Base-by-base conservation (phyloP, 2,797 vertebrate species). In the Gymnothorax reevesii region DNA sequence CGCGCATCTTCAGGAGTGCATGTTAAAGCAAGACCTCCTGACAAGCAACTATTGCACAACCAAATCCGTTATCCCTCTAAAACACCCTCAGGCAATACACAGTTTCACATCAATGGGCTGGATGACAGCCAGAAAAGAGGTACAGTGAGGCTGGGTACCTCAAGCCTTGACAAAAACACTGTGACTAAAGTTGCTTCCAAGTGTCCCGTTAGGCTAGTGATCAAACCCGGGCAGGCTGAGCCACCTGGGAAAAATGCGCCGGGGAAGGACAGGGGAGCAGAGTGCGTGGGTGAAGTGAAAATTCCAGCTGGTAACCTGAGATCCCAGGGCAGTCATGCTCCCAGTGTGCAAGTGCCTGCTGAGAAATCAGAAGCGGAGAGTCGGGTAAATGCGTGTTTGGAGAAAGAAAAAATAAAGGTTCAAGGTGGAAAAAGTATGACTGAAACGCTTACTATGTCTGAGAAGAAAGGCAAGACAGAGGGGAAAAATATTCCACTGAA, bases 181-280 rank as follows among this genome's bases (percentile, higher is more conserved):
- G 88, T 89, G 60, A 79, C 42, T 87, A 86, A 88, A 85, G 87
- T 82, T 89, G 62, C 84, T 87, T 71, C 90, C 27, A 27, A 69
- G 27, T 87, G 84, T 88, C 55, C 87, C 87, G 88, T 91, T 87
- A 91, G 89, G 79, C n/a, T 22, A 13, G 84, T 57, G 82, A 85
- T 88, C 12, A 88, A 64, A 83, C 85, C 73, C 60, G 66, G 25
- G 84, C 84, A 75, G 83, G 82, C 73, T 55, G 75, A 87, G 86
- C 84, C 62, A 0, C 66, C 88, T 82, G 85, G 17, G 64, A 88
- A 90, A 82, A 88, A 17, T 75, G 85, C 89, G 52, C 77, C 54
- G 52, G 88, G 87, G 10, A 83, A 88, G 9, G 84, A 86, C 60
- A 84, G 85, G 2, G 87, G 7, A 12, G 60, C 84, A 52, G 86